Evolutionary conservation across 2,888 invertebrate species (phyloP), one percentile per base, ranked within the genome.

Genomic region (Spilosoma lubricipeda): DNA sequence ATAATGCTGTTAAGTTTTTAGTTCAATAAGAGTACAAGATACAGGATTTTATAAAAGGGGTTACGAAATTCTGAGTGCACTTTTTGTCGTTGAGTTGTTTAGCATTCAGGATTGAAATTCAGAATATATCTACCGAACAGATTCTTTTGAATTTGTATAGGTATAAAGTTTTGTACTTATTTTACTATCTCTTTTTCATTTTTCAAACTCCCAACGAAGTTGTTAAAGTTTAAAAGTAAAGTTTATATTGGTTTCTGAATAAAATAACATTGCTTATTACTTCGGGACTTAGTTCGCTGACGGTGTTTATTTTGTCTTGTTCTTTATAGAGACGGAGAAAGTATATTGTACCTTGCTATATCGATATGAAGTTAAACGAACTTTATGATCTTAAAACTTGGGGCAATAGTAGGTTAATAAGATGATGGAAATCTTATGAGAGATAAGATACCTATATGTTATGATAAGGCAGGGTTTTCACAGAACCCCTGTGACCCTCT

Each of bases 171-270:
- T 39, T 7, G 39, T 39, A 39, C 39, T 39, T 39, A 8, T 39
- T 39, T 39, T 39, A 8, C 8, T 39, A 8, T 8, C 8, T 8
- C 7, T 39, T 8, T 82, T 84, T 82, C 67, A 79, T 79, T 82
- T 82, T 83, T 77, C 73, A 80, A 77, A 77, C 76, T 74, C 70
- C 75, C 71, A 13, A 70, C 70, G 20, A 75, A 81, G 64, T 84
- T 80, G 72, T 68, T 72, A 68, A 78, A 74, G 80, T 79, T 76
- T 78, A 79, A 79, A 77, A 80, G 79, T 72, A 75, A 86, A 80
- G 77, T 86, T 85, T 71, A 77, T 86, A 86, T 86, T 86, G 85
- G 82, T 86, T 84, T 86, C 66, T 84, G 82, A 87, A 86, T 86
- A 87, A 86, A 84, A 85, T 83, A 87, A 80, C 76, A 70, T 75